These are phyloP conservation scores for Diphyllodes magnificus DNA, from an alignment of 2,113 vertebrate genomes.

Conservation along the genomic window DNA sequence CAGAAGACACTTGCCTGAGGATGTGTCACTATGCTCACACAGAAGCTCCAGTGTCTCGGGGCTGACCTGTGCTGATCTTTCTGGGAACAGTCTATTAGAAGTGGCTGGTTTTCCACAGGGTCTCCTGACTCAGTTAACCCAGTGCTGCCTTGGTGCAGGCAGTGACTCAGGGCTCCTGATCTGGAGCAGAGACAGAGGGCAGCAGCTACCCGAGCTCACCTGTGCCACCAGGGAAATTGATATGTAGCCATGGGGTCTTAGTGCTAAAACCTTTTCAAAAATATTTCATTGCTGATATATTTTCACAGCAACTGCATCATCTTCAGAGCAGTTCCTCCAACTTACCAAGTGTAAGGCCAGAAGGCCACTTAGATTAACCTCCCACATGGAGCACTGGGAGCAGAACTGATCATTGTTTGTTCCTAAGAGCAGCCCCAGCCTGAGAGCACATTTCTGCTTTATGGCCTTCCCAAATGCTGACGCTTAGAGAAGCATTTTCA, in stretches of 20 bases:
- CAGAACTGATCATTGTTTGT: neutral
- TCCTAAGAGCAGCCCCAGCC: neutral
- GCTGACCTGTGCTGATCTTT: neutral
- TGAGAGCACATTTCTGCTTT: neutral
- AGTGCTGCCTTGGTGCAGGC: accelerated
- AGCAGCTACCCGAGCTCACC: neutral
- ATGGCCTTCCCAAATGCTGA: neutral
- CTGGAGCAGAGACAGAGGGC: neutral
- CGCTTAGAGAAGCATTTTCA: neutral
- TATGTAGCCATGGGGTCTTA: neutral
- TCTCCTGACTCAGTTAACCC: neutral
- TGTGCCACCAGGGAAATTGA: neutral
- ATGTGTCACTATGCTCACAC: neutral
- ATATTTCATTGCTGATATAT: neutral
- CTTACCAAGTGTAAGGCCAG: neutral
- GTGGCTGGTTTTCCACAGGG: accelerated
- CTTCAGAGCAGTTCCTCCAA: neutral
- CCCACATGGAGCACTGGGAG: neutral
- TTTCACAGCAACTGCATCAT: neutral
- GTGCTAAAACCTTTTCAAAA: neutral
- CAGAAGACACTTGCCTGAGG: neutral
- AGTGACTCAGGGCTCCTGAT: neutral
- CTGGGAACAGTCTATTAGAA: neutral
- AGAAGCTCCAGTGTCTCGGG: neutral
- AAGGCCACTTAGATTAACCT: neutral